phyloP scores from a whole-genome alignment of 2,113 vertebrate genomes.

The Turdus rufiventris region DNA sequence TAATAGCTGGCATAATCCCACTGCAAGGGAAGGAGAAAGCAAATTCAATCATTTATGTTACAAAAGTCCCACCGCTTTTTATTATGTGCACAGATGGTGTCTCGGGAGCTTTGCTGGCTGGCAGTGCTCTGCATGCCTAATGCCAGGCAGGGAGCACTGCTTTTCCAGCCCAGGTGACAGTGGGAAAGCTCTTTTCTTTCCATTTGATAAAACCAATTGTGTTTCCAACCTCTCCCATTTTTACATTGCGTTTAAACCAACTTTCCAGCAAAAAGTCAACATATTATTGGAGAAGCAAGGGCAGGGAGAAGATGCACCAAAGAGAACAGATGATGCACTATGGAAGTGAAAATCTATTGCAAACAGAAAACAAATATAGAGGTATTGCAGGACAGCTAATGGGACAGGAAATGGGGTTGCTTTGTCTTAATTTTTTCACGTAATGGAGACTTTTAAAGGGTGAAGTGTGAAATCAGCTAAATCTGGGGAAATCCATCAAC shows the following conservation, averaged over 20 bases:
- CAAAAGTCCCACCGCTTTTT: slow-evolving; percentile 44
- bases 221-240: neutral
- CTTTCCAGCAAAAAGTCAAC: neutral
- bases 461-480: neutral
- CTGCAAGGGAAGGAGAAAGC: slow-evolving; percentile 50
- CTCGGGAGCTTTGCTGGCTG: slow-evolving; percentile 45
- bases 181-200: neutral
- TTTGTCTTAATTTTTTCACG: neutral
- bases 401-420: neutral
- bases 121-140: slow-evolving; percentile 61
- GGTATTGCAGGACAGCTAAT: neutral
- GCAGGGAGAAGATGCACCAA: neutral
- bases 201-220: neutral
- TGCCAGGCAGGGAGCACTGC: slow-evolving; percentile 3
- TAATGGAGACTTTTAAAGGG: neutral
- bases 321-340: neutral
- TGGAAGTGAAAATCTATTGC: neutral
- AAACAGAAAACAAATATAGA: neutral
- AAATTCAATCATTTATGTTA: slow-evolving; percentile 61
- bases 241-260: neutral
- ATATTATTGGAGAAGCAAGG: neutral
- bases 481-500: neutral
- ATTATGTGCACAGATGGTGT: slow-evolving; percentile 63
- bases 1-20: slow-evolving; percentile 58
- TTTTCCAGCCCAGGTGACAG: slow-evolving; percentile 20